These are phyloP conservation scores for Diuraphis noxia DNA, from an alignment of 1,140 invertebrate species.

Conservation along the genomic window DNA sequence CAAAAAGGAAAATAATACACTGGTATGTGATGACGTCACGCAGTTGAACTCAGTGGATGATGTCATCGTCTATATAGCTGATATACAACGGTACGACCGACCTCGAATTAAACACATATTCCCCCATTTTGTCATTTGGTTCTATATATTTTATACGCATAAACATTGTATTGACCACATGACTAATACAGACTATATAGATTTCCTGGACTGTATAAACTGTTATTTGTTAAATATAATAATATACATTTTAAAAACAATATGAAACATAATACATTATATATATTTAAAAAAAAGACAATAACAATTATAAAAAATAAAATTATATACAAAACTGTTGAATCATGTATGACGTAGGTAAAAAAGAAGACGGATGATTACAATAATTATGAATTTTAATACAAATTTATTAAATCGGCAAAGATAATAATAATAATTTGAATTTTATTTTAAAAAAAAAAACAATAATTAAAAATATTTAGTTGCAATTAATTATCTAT, in stretches of 20 bases:
- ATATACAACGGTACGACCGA: constrained; percentile 16
- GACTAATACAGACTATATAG: constrained; percentile 1
- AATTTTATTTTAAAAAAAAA: background rate
- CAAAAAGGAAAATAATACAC: constrained; percentile 37
- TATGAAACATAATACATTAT: background rate
- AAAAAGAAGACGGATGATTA: background rate
- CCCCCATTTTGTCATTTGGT: background rate
- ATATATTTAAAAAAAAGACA: no score
- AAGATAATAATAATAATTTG: background rate
- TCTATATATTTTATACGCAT: background rate
- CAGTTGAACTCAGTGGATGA: constrained; percentile 37
- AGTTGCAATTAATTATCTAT: background rate
- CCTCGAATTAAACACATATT: constrained; percentile 45
- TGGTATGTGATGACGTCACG: constrained; percentile 52
- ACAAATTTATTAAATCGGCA: background rate
- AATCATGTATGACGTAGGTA: background rate
- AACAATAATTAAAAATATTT: background rate
- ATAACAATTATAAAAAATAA: background rate
- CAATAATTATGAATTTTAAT: background rate
- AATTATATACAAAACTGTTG: background rate
- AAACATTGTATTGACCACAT: constrained; percentile 17
- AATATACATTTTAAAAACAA: constrained; percentile 3
- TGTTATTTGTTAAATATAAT: background rate
- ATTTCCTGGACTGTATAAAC: background rate
- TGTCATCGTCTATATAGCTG: constrained; percentile 48